Evolutionary conservation across 2,113 vertebrate species (phyloP).

Genomic region (Phoenicopterus ruber): DNA sequence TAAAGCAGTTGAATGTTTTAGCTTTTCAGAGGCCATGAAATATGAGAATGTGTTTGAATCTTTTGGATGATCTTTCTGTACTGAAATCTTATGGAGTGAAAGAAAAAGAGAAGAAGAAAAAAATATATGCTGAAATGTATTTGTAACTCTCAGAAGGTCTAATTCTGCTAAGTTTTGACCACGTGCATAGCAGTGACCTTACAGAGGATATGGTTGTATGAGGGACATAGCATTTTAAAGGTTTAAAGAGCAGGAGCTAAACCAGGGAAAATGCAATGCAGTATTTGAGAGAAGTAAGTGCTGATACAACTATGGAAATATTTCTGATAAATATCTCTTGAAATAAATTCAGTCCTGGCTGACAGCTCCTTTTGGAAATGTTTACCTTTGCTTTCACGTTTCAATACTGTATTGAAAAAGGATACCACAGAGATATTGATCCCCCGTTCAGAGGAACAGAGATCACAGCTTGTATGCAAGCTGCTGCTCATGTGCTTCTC

Average conservation of each 20-base stretch:
- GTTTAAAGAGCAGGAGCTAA: neutral
- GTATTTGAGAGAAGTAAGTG: neutral
- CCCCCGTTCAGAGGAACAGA: neutral
- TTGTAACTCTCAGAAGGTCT: neutral
- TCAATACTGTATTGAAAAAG: conserved; percentile 12
- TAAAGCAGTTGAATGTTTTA: neutral
- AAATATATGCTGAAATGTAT: neutral
- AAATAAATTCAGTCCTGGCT: neutral
- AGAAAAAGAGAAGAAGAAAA: neutral
- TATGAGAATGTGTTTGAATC: neutral
- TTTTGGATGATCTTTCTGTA: neutral
- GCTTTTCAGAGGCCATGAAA: neutral
- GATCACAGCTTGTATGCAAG: neutral
- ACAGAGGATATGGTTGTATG: neutral
- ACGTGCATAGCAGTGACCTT: neutral
- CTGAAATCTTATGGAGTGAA: neutral
- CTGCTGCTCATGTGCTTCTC: neutral
- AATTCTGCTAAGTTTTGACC: neutral
- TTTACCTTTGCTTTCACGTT: conserved; percentile 31
- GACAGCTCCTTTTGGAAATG: conserved; percentile 10
- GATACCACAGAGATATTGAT: neutral
- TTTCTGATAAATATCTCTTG: neutral
- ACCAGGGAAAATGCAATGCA: neutral
- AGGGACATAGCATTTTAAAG: neutral
- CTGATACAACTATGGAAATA: neutral